phyloP scores from a whole-genome alignment of 2,888 invertebrate genomes.

The Ypsolopha sequella region DNA sequence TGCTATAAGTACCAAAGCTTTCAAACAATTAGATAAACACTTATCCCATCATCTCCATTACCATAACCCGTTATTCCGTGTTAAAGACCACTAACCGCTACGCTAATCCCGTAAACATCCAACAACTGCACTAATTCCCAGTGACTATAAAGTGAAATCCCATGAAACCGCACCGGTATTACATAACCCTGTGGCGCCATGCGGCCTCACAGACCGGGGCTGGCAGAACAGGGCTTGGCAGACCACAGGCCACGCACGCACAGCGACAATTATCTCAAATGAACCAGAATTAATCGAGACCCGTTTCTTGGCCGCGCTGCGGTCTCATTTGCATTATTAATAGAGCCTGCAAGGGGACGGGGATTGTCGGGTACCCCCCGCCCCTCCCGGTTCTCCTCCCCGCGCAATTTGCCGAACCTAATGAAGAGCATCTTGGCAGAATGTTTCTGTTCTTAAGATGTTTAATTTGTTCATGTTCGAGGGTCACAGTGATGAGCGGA shows the following conservation, averaged over 20 bases:
- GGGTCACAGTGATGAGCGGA: constrained; percentile 36
- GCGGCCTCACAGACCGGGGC: neutral
- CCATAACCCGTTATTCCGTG: no score
- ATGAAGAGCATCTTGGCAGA: constrained; percentile 68
- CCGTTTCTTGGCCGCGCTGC: constrained; percentile 67
- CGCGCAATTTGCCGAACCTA: constrained; percentile 61
- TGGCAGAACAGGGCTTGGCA: constrained; percentile 17
- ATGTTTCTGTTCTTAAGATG: constrained; percentile 69
- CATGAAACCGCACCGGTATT: constrained; percentile 4
- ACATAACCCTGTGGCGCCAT: neutral
- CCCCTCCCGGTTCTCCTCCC: constrained; percentile 21
- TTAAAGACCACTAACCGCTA: neutral
- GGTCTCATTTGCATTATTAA: constrained; percentile 72
- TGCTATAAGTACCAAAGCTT: no score
- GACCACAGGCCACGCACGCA: constrained; percentile 51
- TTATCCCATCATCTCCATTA: no score
- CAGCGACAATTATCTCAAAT: constrained; percentile 70
- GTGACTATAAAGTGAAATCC: constrained; percentile 10
- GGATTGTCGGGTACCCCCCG: constrained; percentile 28
- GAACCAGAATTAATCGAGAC: constrained; percentile 70
- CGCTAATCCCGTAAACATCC: neutral
- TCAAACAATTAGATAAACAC: no score
- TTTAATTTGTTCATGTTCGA: constrained; percentile 66
- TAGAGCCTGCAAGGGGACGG: constrained; percentile 50
- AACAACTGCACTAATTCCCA: neutral